Evolutionary conservation across 2,797 vertebrate genomes (phyloP).

Genomic region (Helicolenus hilgendorfi): DNA sequence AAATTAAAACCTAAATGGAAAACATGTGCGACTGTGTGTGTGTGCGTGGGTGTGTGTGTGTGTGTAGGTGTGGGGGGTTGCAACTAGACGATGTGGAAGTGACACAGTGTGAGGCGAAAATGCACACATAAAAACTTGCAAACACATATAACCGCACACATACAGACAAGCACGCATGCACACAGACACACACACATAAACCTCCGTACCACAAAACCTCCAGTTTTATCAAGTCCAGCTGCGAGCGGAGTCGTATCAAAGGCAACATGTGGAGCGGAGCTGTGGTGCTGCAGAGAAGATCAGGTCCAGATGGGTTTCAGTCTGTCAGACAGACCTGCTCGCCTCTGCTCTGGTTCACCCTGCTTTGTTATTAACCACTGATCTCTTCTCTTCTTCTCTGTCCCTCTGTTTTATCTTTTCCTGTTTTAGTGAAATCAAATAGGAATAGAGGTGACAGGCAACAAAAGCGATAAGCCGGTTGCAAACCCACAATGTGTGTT

Average conservation of each 20-base stretch:
- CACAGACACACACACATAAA: conserved; percentile 54
- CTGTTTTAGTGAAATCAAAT: conserved; percentile 55
- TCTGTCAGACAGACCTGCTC: conserved; percentile 68
- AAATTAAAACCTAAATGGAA: conserved; percentile 94
- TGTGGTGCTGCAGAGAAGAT: conserved; percentile 94
- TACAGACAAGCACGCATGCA: conserved; percentile 9
- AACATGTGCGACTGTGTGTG: conserved; percentile 79
- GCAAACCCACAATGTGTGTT: conserved; percentile 33
- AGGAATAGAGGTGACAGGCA: conserved; percentile 48
- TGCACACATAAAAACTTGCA: conserved; percentile 70
- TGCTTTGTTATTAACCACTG: conserved; percentile 48
- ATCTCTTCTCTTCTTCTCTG: conserved; percentile 30
- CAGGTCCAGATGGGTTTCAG: conserved; percentile 93
- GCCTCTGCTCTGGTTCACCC: conserved; percentile 53
- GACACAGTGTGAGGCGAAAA: conserved; percentile 88
- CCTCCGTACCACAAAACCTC: conserved; percentile 78
- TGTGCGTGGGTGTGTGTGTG: conserved; percentile 19
- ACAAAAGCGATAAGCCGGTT: conserved; percentile 47
- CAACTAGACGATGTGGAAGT: conserved; percentile 91
- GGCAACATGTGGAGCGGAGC: conserved; percentile 92
- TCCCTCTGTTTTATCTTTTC: conserved; percentile 58
- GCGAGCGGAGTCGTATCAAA: conserved; percentile 94
- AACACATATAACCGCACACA: conserved; percentile 60
- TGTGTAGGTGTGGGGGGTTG: conserved; percentile 66
- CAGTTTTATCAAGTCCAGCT: conserved; percentile 91